Base-by-base conservation (phyloP, 2,797 vertebrate species). In the Simalia tracyae region DNA sequence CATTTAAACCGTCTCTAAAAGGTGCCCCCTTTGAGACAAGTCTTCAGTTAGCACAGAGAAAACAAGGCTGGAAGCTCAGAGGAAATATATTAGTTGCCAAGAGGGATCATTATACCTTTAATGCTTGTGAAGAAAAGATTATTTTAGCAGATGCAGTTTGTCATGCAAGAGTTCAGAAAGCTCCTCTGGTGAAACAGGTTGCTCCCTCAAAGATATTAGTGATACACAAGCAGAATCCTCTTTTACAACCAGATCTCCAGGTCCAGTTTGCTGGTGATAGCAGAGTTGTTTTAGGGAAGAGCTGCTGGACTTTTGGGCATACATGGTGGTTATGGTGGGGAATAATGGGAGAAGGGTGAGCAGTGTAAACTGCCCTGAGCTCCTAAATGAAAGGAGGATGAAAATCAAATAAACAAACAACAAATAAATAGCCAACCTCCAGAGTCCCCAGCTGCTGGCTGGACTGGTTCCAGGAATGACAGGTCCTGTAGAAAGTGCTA, bases 121-220 rank as follows among this genome's bases (percentile, higher is more conserved):
- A 64, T 19, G 28, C 7, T 28, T 54, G 24, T 85, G 3, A n/a
- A 85, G 4, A 26, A 76, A 76, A 76, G 31, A 76, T 14, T 14
- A 85, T 28, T 84, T 54, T 9, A 26, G 42, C 8, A 84, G 42
- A 46, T 46, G 50, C 63, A 89, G 54, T n/a, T 84, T 2, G 0
- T 81, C 19, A 60, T n/a, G 36, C 24, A 88, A 92, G 57, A 88
- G 61, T 68, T 92, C 76, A 90, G 64, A 92, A 87, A 89, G 17
- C 88, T 60, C 87, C 92, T 91, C 14, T 2, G 24, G 17, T 31
- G n/a, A 84, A 84, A 54, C 50, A 54, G 50, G 15, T 5, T 26
- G 26, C 50, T 24, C 2, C 17, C 19, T 84, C 24, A 8, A 50
- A 22, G 10, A 50, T 50, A 84, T 84, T 84, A 9, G 5, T 54